Percentiles rank a stretch among this genome's conserved stretches.
These are phyloP conservation scores for Lophochroa leadbeateri DNA, from an alignment of 2,113 vertebrate species.

Conservation along the genomic window DNA sequence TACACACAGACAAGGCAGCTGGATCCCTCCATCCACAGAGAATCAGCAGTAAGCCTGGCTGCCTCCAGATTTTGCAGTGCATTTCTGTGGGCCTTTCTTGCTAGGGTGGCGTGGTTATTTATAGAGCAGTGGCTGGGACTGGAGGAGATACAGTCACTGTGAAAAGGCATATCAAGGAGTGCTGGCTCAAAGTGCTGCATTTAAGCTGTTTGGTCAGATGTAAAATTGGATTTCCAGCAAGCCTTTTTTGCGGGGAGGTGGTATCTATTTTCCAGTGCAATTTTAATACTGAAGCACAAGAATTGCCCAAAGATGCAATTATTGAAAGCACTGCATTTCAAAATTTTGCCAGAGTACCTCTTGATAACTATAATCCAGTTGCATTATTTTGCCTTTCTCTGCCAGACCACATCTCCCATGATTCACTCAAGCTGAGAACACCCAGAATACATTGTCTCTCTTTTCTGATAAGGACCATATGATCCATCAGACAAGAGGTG, in stretches of 20 bases:
- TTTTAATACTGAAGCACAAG: not conserved
- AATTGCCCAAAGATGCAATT: not conserved
- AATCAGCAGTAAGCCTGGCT: not conserved
- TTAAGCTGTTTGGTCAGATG: not conserved
- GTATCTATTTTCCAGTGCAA: not conserved
- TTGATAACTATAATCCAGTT: not conserved
- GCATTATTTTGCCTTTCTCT: not conserved
- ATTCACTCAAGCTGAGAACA: not conserved
- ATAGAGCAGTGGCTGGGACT: not conserved
- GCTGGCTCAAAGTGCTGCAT: not conserved
- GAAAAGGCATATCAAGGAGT: not conserved
- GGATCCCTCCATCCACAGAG: not conserved
- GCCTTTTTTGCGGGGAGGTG: rapidly evolving
- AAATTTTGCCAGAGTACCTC: not conserved
- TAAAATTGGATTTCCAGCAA: not conserved
- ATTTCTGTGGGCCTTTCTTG: not conserved
- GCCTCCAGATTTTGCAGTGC: not conserved
- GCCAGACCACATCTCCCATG: not conserved
- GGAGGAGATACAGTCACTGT: not conserved
- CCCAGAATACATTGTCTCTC: not conserved
- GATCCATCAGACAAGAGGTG: not conserved
- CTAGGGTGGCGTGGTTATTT: not conserved
- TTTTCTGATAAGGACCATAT: not conserved
- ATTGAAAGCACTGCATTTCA: not conserved
- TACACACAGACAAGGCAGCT: not conserved